Base-by-base conservation (phyloP, 2,113 vertebrate species). In the Campylomormyrus numenius region DNA sequence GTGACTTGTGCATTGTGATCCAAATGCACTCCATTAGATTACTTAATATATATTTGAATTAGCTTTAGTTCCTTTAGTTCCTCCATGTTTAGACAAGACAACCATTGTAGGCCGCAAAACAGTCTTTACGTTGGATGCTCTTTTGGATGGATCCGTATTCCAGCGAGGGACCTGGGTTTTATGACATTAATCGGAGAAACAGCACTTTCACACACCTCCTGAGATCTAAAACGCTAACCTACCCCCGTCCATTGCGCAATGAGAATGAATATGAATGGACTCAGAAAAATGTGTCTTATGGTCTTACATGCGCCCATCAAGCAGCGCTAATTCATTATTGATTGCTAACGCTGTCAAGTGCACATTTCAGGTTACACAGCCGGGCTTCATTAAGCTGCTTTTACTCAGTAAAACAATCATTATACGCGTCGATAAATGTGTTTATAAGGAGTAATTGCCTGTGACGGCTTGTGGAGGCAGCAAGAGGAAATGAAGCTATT, bases 331-430 rank as follows among this genome's bases (percentile, higher is more conserved):
- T 87, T 87, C 35, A 48, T 87, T 53, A 87, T 53, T 53, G 50
- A 39, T 35, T 53, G 50, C 27, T 87, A 53, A 31, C 13, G 24
- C 49, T 31, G 27, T 50, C 50, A 53, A 53, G 13, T 50, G 15
- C 27, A 53, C 84, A 53, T 39, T 52, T 53, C 27, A 52, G 24
- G n/a, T 35, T 31, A 53, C 48, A 9, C n/a, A 53, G 85, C 50
- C 4, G 24, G 15, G 50, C n/a, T 35, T 87, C 27, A 53, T 87
- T 53, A 87, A 52, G 50, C n/a, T 56, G 85, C 24, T 53, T 35
- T 87, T 87, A 85, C 45, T 46, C 83, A 48, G 83, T 48, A 87
- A 87, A 52, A 87, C 50, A 53, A 17, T 87, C 83, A 85, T 46
- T 85, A 85, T 48, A 48, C 31, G 74, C 74, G 45, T 49, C 83